Evolutionary conservation across 2,888 invertebrate species (phyloP), one percentile per base, ranked within the genome.

Genomic region (Cataglyphis livida): DNA sequence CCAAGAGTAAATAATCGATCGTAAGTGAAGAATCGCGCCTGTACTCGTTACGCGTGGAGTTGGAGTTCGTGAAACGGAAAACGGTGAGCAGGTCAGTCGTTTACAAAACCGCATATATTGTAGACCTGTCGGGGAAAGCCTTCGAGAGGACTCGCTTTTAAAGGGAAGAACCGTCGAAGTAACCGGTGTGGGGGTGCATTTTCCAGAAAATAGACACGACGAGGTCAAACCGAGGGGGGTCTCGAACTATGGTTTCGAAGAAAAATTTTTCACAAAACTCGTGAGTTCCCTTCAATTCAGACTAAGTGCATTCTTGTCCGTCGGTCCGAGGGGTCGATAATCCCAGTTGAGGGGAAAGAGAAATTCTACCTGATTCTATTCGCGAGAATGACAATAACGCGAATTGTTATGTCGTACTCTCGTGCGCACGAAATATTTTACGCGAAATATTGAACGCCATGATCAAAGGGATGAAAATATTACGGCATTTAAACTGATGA

Each of bases 121-220:
- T 44, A 68, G 41, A 6, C 32, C 25, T 85, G 85, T 85, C 85
- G 82, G 78, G 84, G 3, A 48, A 48, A 87, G 76, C 83, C n/a
- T 88, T 89, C 86, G 88, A 88, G 81, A 87, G 73, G 84, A 86
- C 84, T 84, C 84, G 78, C 87, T 88, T 82, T 85, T 89, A 89
- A 90, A 88, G 87, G 83, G 84, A 75, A 82, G 48, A 44, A 44
- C 62, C 7, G n/a, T 51, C n/a, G n/a, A 51, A 51, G n/a, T 44
- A 18, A 18, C 71, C 78, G 79, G 64, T 68, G 62, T 68, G 76
- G 82, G 65, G 74, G 84, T 82, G 84, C 68, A 83, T 83, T 88
- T 84, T 61, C 54, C 59, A 85, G 83, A 82, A 88, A 83, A 66
- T 54, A 35, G 61, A 32, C 51, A 61, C 25, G 57, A 21, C 25